Base-by-base conservation (phyloP, 1,140 invertebrate genomes). In the Pseudomyrmex cubaensis region DNA sequence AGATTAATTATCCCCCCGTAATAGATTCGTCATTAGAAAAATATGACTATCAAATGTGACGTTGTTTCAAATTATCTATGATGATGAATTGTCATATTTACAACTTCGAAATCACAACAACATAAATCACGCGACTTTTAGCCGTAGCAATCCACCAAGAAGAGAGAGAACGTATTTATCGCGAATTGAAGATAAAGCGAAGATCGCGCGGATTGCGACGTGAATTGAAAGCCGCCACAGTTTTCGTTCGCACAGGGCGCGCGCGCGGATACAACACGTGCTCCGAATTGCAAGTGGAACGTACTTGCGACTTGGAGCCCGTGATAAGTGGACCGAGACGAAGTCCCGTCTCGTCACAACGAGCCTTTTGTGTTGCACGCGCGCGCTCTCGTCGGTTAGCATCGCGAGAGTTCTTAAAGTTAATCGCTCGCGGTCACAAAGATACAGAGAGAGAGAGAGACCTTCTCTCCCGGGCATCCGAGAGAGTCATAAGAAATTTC, bases 261-360 rank as follows among this genome's bases (percentile, higher is more conserved):
- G n/a, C 54, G 74, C 74, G 67, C 74, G 67, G 48, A n/a, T 56
- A 63, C 35, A 35, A 35, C 64, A 52, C 74, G 78, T 73, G 87
- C 74, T 83, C 87, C 87, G 85, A 89, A 89, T 89, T 82, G 87
- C 84, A 84, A 85, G 86, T 78, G 77, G 87, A 88, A 88, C 84
- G 74, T 83, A 76, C 63, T 85, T 83, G 87, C 63, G 61, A 83
- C 83, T 75, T 83, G 75, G 57, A 84, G 87, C 35, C 35, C 78
- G 89, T 70, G 88, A 90, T 91, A 93, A 92, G 92, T 93, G 91
- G 92, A 93, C 92, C 92, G 93, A 91, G 92, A 93, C 92, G 35
- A 75, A 90, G 89, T 89, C 86, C 88, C 88, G 90, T 90, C 90
- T 90, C 87, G 88, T 92, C 87, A 89, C 87, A 90, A 69, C 73